Evolutionary conservation across 2,797 vertebrate genomes (phyloP).

Genomic region (Picus viridis): DNA sequence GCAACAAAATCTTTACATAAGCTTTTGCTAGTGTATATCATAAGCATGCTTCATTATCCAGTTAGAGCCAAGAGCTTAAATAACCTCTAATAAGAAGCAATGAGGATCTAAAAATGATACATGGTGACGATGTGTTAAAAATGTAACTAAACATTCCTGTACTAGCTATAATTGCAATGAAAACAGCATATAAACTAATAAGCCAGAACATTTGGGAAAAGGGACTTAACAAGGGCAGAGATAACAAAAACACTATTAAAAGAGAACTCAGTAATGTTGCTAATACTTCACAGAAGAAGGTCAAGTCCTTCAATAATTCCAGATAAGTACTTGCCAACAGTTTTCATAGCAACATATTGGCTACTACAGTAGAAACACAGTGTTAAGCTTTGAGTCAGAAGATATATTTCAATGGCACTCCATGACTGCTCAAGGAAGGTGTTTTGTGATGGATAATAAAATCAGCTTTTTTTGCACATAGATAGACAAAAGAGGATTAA

Average conservation of each 20-base stretch:
- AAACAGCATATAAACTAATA: conserved; percentile 49
- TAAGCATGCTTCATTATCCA: not conserved
- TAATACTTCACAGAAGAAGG: conserved; percentile 32
- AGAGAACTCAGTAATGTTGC: not conserved
- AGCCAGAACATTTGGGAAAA: conserved; percentile 11
- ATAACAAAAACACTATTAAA: conserved; percentile 52
- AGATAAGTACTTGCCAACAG: not conserved
- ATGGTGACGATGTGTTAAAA: conserved; percentile 35
- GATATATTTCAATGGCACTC: not conserved
- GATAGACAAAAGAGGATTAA: not conserved
- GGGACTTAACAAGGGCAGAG: conserved; percentile 25
- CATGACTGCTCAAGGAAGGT: not conserved
- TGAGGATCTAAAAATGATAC: conserved; percentile 40
- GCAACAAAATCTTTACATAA: not conserved
- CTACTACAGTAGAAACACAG: not conserved
- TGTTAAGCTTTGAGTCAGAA: not conserved
- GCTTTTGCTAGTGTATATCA: not conserved
- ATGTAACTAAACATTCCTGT: not conserved
- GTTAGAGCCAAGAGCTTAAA: not conserved
- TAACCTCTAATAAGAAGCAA: conserved; percentile 41
- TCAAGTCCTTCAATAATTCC: conserved; percentile 38
- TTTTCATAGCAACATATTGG: conserved; percentile 22
- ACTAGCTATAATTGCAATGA: conserved; percentile 13
- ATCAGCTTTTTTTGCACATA: not conserved
- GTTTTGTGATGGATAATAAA: not conserved